These are phyloP conservation scores for Spizaetus ornatus DNA, from an alignment of 2,113 vertebrate species.

Conservation along the genomic window DNA sequence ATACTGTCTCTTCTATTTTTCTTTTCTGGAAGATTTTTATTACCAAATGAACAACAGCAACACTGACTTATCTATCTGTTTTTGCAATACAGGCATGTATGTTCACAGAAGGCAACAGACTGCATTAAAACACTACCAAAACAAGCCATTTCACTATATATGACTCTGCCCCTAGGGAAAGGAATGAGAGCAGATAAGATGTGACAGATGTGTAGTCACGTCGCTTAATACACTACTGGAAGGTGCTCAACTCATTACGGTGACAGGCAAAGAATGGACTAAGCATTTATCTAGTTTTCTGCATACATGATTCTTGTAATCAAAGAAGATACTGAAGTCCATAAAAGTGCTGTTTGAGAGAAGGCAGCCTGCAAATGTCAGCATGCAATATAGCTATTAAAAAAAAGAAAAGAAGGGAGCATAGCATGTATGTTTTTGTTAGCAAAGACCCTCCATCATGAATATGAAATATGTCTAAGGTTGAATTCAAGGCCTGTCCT, in stretches of 20 bases:
- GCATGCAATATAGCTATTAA: background rate
- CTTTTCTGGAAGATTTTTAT: background rate
- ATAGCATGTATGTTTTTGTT: background rate
- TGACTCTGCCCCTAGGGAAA: conserved; percentile 41
- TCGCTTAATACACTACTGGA: conserved; percentile 64
- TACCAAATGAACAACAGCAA: background rate
- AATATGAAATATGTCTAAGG: background rate
- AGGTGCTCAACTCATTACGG: conserved; percentile 49
- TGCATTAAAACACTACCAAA: conserved; percentile 53
- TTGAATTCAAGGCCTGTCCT: background rate
- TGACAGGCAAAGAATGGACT: conserved; percentile 40
- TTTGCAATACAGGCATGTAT: background rate
- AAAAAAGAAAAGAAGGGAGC: background rate
- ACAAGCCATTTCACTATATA: conserved; percentile 41
- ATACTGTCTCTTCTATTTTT: background rate
- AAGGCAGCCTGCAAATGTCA: background rate
- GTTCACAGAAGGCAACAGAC: conserved; percentile 41
- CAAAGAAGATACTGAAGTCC: conserved; percentile 1
- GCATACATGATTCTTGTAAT: background rate
- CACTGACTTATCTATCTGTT: background rate
- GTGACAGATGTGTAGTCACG: conserved; percentile 62
- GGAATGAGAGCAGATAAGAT: conserved; percentile 48
- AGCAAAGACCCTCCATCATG: background rate
- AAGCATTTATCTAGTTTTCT: background rate
- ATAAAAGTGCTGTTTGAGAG: background rate